These are phyloP conservation scores for Herminia tarsipennalis DNA, from an alignment of 2,888 invertebrate genomes.

Conservation along the genomic window DNA sequence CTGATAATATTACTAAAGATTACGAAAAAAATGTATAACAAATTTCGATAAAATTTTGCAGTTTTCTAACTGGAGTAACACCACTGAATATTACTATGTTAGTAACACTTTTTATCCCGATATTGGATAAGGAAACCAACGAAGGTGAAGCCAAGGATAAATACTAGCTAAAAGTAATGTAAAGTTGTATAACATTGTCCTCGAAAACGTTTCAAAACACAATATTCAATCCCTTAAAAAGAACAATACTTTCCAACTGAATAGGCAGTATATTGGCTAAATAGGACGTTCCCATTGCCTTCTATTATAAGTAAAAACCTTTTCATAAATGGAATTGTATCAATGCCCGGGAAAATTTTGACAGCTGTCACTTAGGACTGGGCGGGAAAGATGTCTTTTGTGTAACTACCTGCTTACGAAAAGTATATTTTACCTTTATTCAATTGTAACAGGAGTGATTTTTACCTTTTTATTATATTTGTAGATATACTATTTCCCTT, in stretches of 20 bases:
- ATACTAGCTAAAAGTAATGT: background rate
- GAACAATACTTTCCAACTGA: conserved; percentile 25
- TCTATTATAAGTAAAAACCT: conserved; percentile 13
- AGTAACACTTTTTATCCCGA: no score
- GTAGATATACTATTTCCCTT: no score
- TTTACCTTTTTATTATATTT: no score
- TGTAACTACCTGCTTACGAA: background rate
- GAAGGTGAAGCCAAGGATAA: no score
- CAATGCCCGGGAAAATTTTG: conserved; percentile 19
- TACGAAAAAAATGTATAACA: no score
- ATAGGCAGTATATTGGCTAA: conserved; percentile 22
- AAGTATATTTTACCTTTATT: no score
- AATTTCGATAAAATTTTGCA: no score
- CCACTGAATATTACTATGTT: no score
- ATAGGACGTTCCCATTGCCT: conserved; percentile 16
- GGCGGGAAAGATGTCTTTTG: conserved; percentile 6
- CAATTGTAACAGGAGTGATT: no score
- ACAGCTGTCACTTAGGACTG: conserved; percentile 34
- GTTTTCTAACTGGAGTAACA: no score
- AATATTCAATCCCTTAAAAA: conserved; percentile 8
- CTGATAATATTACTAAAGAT: no score
- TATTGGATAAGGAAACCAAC: no score
- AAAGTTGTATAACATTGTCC: background rate
- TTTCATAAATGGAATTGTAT: conserved; percentile 25
- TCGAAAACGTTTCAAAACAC: background rate